Base-by-base conservation (phyloP, 2,888 invertebrate species). In the Apeira syringaria region DNA sequence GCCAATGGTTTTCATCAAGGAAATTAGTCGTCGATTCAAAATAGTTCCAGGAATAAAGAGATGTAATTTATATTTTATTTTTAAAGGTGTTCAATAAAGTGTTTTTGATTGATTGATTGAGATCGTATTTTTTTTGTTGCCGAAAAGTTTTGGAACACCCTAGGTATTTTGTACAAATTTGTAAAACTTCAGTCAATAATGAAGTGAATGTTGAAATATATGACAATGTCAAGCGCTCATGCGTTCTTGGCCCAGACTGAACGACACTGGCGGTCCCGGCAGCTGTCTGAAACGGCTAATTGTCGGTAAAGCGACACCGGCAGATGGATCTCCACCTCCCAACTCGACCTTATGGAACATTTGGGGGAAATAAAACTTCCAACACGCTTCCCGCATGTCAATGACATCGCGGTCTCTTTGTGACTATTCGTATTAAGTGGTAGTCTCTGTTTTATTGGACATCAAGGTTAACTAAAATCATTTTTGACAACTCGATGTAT, bases 221-320 rank as follows among this genome's bases (percentile, higher is more conserved):
- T 43, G 43, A 48, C 48, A 49, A 42, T 41, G 44, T 29, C 28
- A 37, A 17, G 22, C 34, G 27, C 18, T 17, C 38, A n/a, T 24
- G 24, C 13, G 31, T 31, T 50, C 42, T 27, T 37, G 40, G 29
- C 35, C 39, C 36, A 35, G 41, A 41, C 38, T 47, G 41, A 38
- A n/a, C 24, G 33, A 33, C 43, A 24, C 11, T 54, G 45, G 30
- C 31, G 46, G 45, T 56, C 54, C 56, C 66, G 62, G 64, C 82
- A 80, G 80, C 69, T 84, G 82, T 72, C 69, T 59, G 61, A 65
- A 61, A 53, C 63, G 41, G 72, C 76, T 83, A 83, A 84, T 84
- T 82, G 79, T 74, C 64, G 58, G 75, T 72, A 72, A 75, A 67
- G 61, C 53, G 68, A 79, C 63, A 79, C 70, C 63, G 66, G 65